These are phyloP conservation scores for Anabacerthia variegaticeps DNA, from an alignment of 2,797 vertebrate genomes.

Conservation along the genomic window DNA sequence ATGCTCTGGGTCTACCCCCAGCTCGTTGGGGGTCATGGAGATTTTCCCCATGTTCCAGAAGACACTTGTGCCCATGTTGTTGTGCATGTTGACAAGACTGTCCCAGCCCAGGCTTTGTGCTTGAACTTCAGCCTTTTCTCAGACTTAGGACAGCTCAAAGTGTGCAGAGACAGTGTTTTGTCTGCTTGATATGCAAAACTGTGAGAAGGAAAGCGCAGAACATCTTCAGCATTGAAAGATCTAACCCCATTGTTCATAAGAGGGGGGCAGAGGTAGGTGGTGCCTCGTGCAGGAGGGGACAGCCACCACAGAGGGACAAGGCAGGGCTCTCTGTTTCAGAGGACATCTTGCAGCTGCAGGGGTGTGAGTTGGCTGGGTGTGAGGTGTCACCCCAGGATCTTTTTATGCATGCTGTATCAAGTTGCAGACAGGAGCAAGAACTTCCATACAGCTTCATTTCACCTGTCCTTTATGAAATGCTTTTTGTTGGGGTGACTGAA, in stretches of 20 bases:
- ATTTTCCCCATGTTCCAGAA: background rate
- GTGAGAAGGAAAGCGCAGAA: background rate
- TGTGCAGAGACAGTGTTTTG: background rate
- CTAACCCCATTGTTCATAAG: fast-evolving
- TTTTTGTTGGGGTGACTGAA: background rate
- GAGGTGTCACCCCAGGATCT: background rate
- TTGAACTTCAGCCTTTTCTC: background rate
- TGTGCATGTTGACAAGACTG: background rate
- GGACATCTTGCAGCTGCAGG: background rate
- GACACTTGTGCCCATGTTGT: background rate
- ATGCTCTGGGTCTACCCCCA: background rate
- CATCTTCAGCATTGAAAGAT: background rate
- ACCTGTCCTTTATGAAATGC: background rate
- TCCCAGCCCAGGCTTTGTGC: background rate
- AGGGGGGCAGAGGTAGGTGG: background rate
- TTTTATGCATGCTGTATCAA: background rate
- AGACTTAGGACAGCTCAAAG: background rate
- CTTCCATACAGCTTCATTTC: background rate
- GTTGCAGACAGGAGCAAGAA: background rate
- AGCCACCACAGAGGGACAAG: fast-evolving
- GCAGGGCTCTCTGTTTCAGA: background rate
- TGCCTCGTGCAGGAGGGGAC: fast-evolving
- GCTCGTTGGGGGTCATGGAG: fast-evolving
- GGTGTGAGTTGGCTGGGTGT: background rate
- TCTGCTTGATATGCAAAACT: background rate